A percentile compares a stretch with the other conserved stretches of the same genome.
These are phyloP conservation scores for Sphaerophoria taeniata DNA, from an alignment of 2,888 invertebrate genomes.

Conservation along the genomic window DNA sequence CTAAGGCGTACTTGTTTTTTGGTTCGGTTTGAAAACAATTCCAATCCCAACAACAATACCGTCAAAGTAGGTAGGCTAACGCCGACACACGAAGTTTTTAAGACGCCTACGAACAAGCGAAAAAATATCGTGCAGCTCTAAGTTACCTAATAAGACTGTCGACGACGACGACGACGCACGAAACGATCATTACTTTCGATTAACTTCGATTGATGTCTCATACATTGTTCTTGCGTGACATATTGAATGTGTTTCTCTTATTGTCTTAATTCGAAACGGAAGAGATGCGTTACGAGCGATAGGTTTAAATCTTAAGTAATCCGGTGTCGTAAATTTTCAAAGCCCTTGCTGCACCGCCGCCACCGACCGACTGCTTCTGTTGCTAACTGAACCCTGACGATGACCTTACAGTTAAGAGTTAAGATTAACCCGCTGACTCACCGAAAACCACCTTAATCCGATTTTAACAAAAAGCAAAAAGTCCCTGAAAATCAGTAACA, in stretches of 20 bases:
- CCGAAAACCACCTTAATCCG: constrained; percentile 8
- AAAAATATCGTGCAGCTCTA: constrained; percentile 21
- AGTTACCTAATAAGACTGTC: constrained; percentile 64
- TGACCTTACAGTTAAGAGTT: no score
- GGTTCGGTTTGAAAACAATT: not conserved
- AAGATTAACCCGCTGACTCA: no score
- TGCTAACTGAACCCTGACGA: constrained; percentile 2
- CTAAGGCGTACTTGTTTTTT: constrained; percentile 7
- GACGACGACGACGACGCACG: constrained; percentile 17
- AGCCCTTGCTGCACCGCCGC: not conserved
- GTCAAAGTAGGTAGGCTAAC: constrained; percentile 50
- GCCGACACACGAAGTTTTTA: constrained; percentile 54
- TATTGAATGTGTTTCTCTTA: constrained; percentile 27
- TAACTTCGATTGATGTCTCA: constrained; percentile 57
- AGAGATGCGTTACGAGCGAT: constrained; percentile 30
- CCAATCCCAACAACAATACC: not conserved
- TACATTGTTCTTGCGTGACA: constrained; percentile 49
- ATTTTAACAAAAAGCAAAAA: constrained; percentile 6
- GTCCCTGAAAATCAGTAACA: constrained; percentile 12
- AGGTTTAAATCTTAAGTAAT: not conserved
- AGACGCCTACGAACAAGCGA: constrained; percentile 59
- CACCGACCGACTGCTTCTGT: not conserved
- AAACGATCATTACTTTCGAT: constrained; percentile 66
- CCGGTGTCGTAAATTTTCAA: constrained; percentile 16
- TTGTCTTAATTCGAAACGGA: constrained; percentile 13